Conservation (phyloP, 2,113 vertebrate genomes). For the Heterocephalus glaber region DNA sequence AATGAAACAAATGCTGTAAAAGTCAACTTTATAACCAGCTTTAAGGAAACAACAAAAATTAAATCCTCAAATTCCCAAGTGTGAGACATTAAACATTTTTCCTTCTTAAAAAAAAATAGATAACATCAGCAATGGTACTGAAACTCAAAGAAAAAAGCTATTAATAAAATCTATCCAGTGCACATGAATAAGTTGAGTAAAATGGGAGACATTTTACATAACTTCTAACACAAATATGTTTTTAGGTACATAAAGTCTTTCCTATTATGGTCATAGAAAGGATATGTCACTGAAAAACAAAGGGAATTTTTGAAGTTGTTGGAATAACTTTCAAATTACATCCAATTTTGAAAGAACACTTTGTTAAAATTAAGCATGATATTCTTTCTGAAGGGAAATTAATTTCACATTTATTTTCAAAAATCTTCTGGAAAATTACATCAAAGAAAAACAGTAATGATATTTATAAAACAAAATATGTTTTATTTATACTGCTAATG, state of each 20-base stretch:
- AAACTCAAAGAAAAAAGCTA: not conserved
- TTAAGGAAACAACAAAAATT: not conserved
- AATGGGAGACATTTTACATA: not conserved
- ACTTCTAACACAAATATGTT: conserved; percentile 4
- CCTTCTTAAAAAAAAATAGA: not conserved
- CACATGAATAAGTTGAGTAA: not conserved
- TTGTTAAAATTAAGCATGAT: conserved; percentile 60
- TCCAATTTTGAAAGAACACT: conserved; percentile 20
- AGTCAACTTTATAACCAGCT: not conserved
- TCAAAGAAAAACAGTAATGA: not conserved
- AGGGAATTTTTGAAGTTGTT: conserved; percentile 28
- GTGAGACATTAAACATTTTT: not conserved
- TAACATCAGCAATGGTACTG: not conserved
- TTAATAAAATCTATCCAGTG: not conserved
- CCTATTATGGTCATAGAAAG: conserved; percentile 7
- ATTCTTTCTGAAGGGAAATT: conserved; percentile 52
- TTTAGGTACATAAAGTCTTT: not conserved
- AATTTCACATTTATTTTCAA: conserved; percentile 53
- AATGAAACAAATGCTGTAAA: not conserved
- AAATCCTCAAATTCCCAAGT: not conserved
- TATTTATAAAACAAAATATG: not conserved
- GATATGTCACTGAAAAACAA: conserved; percentile 21
- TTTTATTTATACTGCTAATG: not conserved
- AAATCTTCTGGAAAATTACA: conserved; percentile 41
- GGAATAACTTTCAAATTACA: conserved; percentile 58